phyloP scores from a whole-genome alignment of 2,113 vertebrate species.

The Microcebus griseorufus region DNA sequence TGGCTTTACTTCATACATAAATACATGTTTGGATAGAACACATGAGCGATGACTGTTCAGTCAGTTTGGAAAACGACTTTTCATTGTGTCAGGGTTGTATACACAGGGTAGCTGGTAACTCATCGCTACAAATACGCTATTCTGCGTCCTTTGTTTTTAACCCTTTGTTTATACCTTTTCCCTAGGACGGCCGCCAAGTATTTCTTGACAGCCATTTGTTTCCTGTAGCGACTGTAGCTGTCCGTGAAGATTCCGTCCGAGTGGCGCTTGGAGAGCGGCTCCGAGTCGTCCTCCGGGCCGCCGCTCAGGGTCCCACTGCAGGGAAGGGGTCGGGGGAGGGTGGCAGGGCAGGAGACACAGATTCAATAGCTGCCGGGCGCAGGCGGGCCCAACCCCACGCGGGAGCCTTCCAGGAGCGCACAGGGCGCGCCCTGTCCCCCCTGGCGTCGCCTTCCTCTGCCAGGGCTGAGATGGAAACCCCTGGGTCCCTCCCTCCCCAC shows the following conservation, averaged over 20 bases:
- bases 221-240: slow-evolving; percentile 99
- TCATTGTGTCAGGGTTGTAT: slow-evolving; percentile 86
- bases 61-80: slow-evolving; percentile 93
- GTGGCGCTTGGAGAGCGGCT: slow-evolving; percentile 96
- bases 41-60: slow-evolving; percentile 94
- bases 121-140: slow-evolving; percentile 96
- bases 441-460: background rate
- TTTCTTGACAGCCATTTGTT: slow-evolving; percentile 99
- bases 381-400: slow-evolving; percentile 9
- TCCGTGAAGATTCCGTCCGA: slow-evolving; percentile 99
- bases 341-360: slow-evolving; percentile 53
- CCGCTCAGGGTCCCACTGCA: slow-evolving; percentile 81
- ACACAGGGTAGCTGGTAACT: slow-evolving; percentile 62
- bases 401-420: background rate
- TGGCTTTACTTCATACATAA: slow-evolving; percentile 99
- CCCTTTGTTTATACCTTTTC: slow-evolving; percentile 99
- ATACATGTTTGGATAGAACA: slow-evolving; percentile 98
- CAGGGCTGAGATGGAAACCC: background rate
- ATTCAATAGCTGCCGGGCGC: background rate
- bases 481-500: background rate
- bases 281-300: slow-evolving; percentile 90
- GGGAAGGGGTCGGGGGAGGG: slow-evolving; percentile 55
- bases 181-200: slow-evolving; percentile 98
- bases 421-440: background rate
- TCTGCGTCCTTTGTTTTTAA: slow-evolving; percentile 99